A percentile compares a stretch with the other conserved stretches of the same genome.
Evolutionary conservation across 2,113 vertebrate genomes (phyloP).

Genomic region (Eubucco bourcierii): DNA sequence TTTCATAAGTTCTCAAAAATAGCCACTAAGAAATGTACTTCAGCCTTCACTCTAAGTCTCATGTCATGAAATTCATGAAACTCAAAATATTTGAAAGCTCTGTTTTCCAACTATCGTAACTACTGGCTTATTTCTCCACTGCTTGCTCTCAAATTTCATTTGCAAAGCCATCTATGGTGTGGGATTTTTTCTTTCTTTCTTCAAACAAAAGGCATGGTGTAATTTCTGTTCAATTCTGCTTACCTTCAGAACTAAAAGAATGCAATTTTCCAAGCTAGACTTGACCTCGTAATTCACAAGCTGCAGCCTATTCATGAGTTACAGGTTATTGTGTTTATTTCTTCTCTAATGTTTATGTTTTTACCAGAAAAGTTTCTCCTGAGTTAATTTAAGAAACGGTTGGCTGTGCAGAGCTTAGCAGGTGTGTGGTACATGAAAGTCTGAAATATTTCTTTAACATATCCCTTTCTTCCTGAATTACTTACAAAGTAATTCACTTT

Average conservation of each 20-base stretch:
- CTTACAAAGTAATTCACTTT: neutral
- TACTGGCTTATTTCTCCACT: neutral
- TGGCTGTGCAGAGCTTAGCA: neutral
- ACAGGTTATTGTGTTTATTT: neutral
- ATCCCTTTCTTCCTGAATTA: neutral
- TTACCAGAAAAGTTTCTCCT: neutral
- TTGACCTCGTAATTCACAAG: neutral
- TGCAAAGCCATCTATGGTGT: neutral
- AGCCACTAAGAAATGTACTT: neutral
- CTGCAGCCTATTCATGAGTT: neutral
- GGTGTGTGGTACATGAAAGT: neutral
- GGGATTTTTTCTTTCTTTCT: neutral
- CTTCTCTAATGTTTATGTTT: neutral
- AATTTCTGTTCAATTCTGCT: neutral
- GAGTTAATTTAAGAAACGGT: neutral
- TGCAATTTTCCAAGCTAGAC: neutral
- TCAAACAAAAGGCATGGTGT: neutral
- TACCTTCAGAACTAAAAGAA: neutral
- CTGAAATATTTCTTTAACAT: neutral
- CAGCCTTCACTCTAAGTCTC: neutral
- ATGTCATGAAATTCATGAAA: conserved; percentile 31
- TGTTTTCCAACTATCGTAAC: neutral
- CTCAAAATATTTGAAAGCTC: neutral
- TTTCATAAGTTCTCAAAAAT: conserved; percentile 5
- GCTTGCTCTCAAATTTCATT: neutral